These are phyloP conservation scores for Aporophyla lueneburgensis DNA, from an alignment of 2,888 invertebrate species.

Conservation along the genomic window DNA sequence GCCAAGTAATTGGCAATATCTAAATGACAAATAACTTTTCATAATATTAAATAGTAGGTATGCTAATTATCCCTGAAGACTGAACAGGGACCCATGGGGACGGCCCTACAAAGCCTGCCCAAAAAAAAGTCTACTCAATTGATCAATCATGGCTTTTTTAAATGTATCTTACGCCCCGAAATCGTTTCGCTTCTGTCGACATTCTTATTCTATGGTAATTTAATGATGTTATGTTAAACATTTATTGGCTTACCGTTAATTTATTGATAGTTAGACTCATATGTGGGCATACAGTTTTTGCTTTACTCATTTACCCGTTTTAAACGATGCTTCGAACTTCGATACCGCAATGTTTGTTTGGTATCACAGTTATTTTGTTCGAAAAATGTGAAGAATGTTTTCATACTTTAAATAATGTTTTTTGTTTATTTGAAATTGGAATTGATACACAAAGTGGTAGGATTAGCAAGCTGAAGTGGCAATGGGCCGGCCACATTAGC, in stretches of 20 bases:
- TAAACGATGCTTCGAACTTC: not conserved
- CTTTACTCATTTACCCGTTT: conserved; percentile 33
- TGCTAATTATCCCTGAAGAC: no score
- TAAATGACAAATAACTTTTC: no score
- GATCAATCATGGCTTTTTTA: no score
- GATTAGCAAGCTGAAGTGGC: no score
- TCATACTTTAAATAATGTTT: not conserved
- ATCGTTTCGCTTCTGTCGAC: not conserved
- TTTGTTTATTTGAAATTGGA: no score
- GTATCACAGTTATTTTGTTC: not conserved
- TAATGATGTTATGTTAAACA: conserved; percentile 53
- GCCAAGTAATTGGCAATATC: no score
- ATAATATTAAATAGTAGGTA: no score
- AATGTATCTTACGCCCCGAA: not conserved
- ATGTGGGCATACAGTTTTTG: conserved; percentile 50
- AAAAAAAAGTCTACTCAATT: no score
- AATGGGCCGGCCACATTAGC: no score
- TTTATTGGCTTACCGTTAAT: conserved; percentile 52
- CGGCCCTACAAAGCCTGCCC: no score
- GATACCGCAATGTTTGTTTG: conserved; percentile 19
- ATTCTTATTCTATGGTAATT: conserved; percentile 22
- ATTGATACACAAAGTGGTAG: no score
- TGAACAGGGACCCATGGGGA: no score
- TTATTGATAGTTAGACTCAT: conserved; percentile 54
- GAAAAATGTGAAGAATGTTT: not conserved